A percentile compares a stretch with the other conserved stretches of the same genome.
Conservation (phyloP, 1,140 invertebrate genomes). For the Drosophila simulans region DNA sequence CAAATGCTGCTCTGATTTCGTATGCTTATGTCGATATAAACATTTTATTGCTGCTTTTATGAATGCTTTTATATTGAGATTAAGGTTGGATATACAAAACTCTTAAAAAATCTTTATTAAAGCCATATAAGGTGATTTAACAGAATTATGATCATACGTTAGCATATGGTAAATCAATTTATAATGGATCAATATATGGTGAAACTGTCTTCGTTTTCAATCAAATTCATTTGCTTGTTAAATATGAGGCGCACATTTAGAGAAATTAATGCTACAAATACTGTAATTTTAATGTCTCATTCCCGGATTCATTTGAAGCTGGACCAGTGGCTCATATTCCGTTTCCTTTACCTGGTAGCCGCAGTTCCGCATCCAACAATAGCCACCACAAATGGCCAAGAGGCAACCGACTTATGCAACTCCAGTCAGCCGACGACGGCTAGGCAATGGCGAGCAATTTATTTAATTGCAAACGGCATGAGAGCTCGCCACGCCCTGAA, state of each 20-base stretch:
- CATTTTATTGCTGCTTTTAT: slow-evolving; percentile 5
- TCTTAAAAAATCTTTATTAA: slow-evolving; percentile 1
- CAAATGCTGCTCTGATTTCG: background rate
- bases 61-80: slow-evolving; percentile 4
- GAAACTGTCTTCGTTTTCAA: background rate
- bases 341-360: slow-evolving; percentile 17
- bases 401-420: slow-evolving; percentile 58
- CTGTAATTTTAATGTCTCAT: slow-evolving; percentile 2
- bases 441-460: slow-evolving; percentile 56
- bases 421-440: slow-evolving; percentile 14
- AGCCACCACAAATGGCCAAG: slow-evolving; percentile 30
- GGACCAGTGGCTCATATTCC: slow-evolving; percentile 16
- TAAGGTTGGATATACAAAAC: slow-evolving; percentile 1
- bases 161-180: background rate
- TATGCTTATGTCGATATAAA: slow-evolving; percentile 1
- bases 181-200: background rate
- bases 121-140: background rate
- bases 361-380: slow-evolving; percentile 45
- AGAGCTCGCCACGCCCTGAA: slow-evolving; percentile 65
- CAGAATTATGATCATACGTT: background rate
- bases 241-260: background rate
- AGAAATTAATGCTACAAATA: background rate
- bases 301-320: slow-evolving; percentile 12
- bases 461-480: slow-evolving; percentile 72
- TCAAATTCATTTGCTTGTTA: background rate